Evolutionary conservation across 2,113 vertebrate genomes (phyloP), one percentile per base, ranked within the genome.

Genomic region (Acrocephalus arundinaceus): DNA sequence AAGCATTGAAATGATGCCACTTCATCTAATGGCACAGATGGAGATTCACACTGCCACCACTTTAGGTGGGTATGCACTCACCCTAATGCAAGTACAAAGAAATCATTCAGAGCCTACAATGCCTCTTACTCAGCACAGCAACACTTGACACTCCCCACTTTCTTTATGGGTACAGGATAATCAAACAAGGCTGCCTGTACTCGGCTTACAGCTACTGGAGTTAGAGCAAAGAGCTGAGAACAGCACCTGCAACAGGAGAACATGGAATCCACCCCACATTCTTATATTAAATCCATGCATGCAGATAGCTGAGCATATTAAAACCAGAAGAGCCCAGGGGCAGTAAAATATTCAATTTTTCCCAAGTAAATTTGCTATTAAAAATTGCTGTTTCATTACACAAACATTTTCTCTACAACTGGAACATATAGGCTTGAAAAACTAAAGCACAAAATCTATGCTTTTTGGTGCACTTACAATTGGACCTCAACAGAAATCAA

Each of bases 11-110:
- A 75, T 80, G 77, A 71, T 87, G 77, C 41, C 58, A 70, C 89
- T 84, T 85, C 73, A 70, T 63, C 82, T 49, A 71, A 65, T 65
- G 80, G 93, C 74, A 87, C 94, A 95, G 89, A 96, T 94, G 87
- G 87, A 78, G 86, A 89, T 10, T 80, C 83, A 54, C 9, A 20
- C 31, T 33, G 45, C 35, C 76, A 59, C 59, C 2, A 2, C 75
- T 66, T 78, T 52, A 72, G 78, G 89, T 93, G 93, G 89, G 93
- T 37, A 87, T 90, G 87, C 61, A 93, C 77, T 37, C 73, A 76
- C 49, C 78, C 77, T 72, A 28, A 67, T 1, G 18, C 33, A 90
- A 46, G 87, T 94, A 94, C 75, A 95, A 85, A 74, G 78, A 95
- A 79, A 62, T 87, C 11, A 2, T 33, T 87, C 57, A 24, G 19